phyloP scores from a whole-genome alignment of 2,113 vertebrate genomes.

The Acinonyx jubatus region DNA sequence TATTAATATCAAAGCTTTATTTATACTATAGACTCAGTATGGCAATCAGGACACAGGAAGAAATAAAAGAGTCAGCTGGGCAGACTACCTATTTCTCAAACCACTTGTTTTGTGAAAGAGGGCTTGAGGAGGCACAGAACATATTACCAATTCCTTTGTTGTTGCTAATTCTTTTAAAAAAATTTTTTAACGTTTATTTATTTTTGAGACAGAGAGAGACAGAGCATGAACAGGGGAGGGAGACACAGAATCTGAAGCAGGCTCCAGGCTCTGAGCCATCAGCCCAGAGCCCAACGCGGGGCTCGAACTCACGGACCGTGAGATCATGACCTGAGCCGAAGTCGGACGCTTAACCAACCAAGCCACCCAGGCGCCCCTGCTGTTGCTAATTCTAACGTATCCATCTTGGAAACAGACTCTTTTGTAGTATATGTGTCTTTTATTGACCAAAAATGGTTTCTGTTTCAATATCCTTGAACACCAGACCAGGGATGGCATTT shows the following conservation, averaged over 20 bases:
- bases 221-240: no score
- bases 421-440: not conserved
- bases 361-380: not conserved
- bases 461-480: constrained; percentile 12
- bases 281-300: no score
- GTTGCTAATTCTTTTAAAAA: not conserved
- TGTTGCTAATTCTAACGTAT: constrained; percentile 10
- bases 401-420: not conserved
- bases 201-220: no score
- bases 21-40: not conserved
- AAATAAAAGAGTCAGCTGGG: not conserved
- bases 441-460: not conserved
- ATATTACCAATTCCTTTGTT: not conserved
- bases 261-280: no score
- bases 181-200: no score
- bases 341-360: fast-evolving
- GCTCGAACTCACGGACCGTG: no score
- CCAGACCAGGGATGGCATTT: not conserved
- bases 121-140: not conserved
- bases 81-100: not conserved
- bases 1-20: constrained; percentile 26
- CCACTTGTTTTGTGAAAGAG: not conserved
- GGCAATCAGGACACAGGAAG: not conserved
- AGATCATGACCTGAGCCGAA: no score
- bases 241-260: no score